These are phyloP conservation scores for Cecropterus lyciades DNA, from an alignment of 1,140 invertebrate genomes.

Conservation along the genomic window DNA sequence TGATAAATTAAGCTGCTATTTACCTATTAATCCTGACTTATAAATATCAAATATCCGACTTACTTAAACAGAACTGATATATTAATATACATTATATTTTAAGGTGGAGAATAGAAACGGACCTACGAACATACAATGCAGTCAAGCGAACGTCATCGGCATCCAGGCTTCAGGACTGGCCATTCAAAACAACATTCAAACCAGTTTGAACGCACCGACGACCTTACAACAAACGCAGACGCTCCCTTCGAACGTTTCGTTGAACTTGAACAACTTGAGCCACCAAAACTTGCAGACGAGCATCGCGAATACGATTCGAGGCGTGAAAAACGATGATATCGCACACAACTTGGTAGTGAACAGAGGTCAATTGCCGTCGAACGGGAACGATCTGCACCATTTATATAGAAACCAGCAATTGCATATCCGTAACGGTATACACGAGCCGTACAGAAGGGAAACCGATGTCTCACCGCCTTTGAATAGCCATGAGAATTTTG, in stretches of 20 bases:
- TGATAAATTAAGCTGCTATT: neutral
- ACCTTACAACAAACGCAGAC: slow-evolving; percentile 55
- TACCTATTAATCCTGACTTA: neutral
- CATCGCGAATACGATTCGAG: slow-evolving; percentile 55
- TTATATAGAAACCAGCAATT: slow-evolving; percentile 53
- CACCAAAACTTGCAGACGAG: slow-evolving; percentile 58
- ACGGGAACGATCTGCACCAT: slow-evolving; percentile 64
- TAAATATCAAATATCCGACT: neutral
- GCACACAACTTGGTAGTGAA: slow-evolving; percentile 72
- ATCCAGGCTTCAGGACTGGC: slow-evolving; percentile 57
- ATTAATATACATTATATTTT: slow-evolving; percentile 38
- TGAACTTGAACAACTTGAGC: slow-evolving; percentile 58
- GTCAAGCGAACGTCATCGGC: slow-evolving; percentile 57
- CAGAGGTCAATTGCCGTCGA: slow-evolving; percentile 50
- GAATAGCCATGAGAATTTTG: slow-evolving; percentile 71
- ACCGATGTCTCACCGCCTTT: slow-evolving; percentile 55
- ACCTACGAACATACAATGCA: slow-evolving; percentile 55
- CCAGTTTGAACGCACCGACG: slow-evolving; percentile 51
- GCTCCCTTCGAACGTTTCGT: slow-evolving; percentile 58
- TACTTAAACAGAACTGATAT: too few relatives aligned
- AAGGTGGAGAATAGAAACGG: slow-evolving; percentile 76
- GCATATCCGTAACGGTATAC: slow-evolving; percentile 66
- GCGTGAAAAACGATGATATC: slow-evolving; percentile 52
- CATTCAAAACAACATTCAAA: slow-evolving; percentile 61
- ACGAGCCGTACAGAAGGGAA: slow-evolving; percentile 64